phyloP scores from a whole-genome alignment of 2,113 vertebrate genomes.

The Datnioides undecimradiatus region DNA sequence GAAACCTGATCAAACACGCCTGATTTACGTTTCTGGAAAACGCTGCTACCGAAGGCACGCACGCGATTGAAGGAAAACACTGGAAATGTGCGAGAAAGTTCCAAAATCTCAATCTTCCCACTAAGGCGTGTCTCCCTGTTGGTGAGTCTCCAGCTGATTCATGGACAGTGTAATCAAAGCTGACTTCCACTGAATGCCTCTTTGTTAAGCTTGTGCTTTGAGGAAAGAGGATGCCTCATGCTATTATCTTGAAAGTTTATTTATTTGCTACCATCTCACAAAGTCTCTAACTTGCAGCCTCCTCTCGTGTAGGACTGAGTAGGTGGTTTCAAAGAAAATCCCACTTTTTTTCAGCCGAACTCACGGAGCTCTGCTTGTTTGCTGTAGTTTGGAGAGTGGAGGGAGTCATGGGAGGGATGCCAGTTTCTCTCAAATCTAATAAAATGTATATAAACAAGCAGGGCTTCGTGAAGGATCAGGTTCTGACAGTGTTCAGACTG shows the following conservation, averaged over 20 bases:
- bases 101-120: not conserved
- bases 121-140: not conserved
- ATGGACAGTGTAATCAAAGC: conserved; percentile 20
- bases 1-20: conserved; percentile 3
- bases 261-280: conserved; percentile 18
- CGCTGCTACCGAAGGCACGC: not conserved
- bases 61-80: not conserved
- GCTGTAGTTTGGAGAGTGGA: conserved; percentile 9
- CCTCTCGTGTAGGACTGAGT: conserved; percentile 31
- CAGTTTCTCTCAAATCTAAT: conserved; percentile 14
- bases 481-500: conserved; percentile 24
- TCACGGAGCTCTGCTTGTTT: conserved; percentile 5
- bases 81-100: not conserved
- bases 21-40: not conserved
- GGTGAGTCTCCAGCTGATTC: conserved; percentile 10
- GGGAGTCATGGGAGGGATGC: conserved; percentile 5
- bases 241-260: conserved; percentile 38
- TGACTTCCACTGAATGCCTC: conserved; percentile 23
- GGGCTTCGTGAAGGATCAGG: not conserved
- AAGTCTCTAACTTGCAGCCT: conserved; percentile 6
- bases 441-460: not conserved
- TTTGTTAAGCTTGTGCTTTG: conserved; percentile 29
- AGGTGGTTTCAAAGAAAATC: conserved; percentile 50
- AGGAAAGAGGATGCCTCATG: conserved; percentile 3
- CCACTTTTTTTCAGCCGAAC: conserved; percentile 20